phyloP scores from a whole-genome alignment of 2,888 invertebrate species.

The Ariolimax columbianus region DNA sequence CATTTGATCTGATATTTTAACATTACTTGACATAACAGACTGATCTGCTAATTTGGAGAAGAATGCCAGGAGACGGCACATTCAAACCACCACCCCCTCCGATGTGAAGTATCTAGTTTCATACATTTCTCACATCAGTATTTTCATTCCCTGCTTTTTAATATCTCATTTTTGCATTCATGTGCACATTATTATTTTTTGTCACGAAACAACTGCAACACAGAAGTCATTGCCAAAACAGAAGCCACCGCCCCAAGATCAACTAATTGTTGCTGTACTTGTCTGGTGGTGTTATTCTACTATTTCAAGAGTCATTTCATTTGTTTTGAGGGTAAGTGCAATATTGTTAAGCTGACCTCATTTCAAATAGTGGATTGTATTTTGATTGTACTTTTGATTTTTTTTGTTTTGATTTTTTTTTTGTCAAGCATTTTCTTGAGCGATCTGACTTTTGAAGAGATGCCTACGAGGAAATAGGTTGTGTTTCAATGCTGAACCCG shows the following conservation, averaged over 20 bases:
- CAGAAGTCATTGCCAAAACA: not conserved
- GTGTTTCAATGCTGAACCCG: no score
- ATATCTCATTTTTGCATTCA: not conserved
- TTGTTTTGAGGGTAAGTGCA: conserved; percentile 52
- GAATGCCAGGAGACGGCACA: no score
- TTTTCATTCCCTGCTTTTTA: not conserved
- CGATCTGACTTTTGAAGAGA: not conserved
- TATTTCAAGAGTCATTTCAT: conserved; percentile 33
- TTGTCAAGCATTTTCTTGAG: not conserved
- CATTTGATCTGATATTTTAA: not conserved
- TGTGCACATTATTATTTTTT: not conserved
- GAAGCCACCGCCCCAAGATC: not conserved
- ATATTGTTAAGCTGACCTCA: conserved; percentile 43
- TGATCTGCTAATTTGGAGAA: not conserved
- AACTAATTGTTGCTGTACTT: not conserved
- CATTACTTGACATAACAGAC: not conserved
- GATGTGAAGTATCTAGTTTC: no score
- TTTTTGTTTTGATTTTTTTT: not conserved
- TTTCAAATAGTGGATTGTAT: conserved; percentile 14
- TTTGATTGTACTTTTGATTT: not conserved
- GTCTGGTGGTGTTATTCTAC: not conserved
- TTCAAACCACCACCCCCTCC: no score
- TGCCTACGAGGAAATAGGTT: no score
- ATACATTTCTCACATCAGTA: not conserved
- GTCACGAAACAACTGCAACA: not conserved